These are phyloP conservation scores for Euwallacea fornicatus DNA, from an alignment of 1,140 invertebrate species.

Conservation along the genomic window DNA sequence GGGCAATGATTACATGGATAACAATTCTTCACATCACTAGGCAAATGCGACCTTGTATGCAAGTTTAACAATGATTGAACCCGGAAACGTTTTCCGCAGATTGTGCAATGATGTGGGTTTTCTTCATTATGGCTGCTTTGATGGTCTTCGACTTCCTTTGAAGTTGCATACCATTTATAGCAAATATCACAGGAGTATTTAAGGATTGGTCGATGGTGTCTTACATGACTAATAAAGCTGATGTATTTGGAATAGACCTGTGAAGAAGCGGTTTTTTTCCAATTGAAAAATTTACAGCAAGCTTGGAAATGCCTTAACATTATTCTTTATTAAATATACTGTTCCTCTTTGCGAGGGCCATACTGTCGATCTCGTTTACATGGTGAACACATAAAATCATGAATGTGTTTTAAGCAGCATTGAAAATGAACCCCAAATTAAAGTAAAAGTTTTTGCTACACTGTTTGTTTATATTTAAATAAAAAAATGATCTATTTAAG, in stretches of 20 bases:
- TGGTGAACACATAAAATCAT: too few relatives aligned
- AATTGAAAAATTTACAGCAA: too few relatives aligned
- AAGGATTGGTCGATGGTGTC: slow-evolving; percentile 56
- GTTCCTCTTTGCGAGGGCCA: too few relatives aligned
- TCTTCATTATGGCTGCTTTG: slow-evolving; percentile 58
- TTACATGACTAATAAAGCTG: slow-evolving; percentile 33
- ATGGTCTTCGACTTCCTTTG: slow-evolving; percentile 57
- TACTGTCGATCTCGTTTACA: too few relatives aligned
- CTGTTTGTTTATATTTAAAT: not conserved
- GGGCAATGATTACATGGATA: slow-evolving; percentile 62
- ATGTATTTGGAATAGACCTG: slow-evolving; percentile 34
- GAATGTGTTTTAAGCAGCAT: too few relatives aligned
- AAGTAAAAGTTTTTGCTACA: not conserved
- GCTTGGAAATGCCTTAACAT: too few relatives aligned
- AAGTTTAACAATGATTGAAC: slow-evolving; percentile 60
- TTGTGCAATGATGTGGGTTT: slow-evolving; percentile 57
- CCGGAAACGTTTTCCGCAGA: slow-evolving; percentile 60
- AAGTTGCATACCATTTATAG: slow-evolving; percentile 58
- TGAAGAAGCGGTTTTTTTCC: not conserved
- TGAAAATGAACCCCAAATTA: too few relatives aligned
- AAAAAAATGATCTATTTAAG: slow-evolving; percentile 52
- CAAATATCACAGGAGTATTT: slow-evolving; percentile 62
- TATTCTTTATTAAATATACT: too few relatives aligned
- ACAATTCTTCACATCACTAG: slow-evolving; percentile 59
- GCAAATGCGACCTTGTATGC: slow-evolving; percentile 60